Base-by-base conservation (phyloP, 2,888 invertebrate genomes). In the Cephus sareptanus region DNA sequence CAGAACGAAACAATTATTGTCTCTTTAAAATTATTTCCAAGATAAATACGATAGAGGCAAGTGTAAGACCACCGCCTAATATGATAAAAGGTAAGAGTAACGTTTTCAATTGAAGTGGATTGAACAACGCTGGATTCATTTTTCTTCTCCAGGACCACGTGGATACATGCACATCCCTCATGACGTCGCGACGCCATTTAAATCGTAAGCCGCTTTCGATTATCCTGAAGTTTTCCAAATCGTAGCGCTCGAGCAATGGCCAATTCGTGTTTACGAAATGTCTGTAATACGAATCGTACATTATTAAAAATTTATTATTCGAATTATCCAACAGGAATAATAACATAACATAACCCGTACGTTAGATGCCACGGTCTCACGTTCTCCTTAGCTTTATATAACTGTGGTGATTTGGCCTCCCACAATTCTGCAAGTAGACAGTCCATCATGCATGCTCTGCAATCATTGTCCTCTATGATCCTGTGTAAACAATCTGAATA, bases 201-300 rank as follows among this genome's bases (percentile, higher is more conserved):
- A 9, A 11, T 11, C 33, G 15, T 3, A 76, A 34, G 6, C 76
- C 76, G n/a, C 56, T 9, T 37, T 76, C 76, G 3, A 76, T 56
- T 11, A 76, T 33, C 6, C 4, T 73, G 30, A 73, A 34, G 1
- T 73, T 31, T 6, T 73, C 73, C 4, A 73, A 73, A 13, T 35
- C 70, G 31, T 73, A 76, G 15, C 76, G 76, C 3, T 76, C 37
- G 0, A 12, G n/a, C 76, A 76, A 35, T 34, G 56, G 76, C 76
- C 76, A 76, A 73, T 76, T 34, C 2, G 68, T 31, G 23, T n/a
- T 76, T 2, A 34, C 30, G 0, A 56, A 12, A 34, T 31, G 37
- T 11, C 76, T 76, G 12, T 3, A n/a, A 56, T 11, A 23, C 11
- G 0, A 71, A 71, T 71, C 3, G 30, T 4, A 15, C 15, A 11